Conservation (phyloP, 2,113 vertebrate species). For the Pyrgilauda ruficollis region DNA sequence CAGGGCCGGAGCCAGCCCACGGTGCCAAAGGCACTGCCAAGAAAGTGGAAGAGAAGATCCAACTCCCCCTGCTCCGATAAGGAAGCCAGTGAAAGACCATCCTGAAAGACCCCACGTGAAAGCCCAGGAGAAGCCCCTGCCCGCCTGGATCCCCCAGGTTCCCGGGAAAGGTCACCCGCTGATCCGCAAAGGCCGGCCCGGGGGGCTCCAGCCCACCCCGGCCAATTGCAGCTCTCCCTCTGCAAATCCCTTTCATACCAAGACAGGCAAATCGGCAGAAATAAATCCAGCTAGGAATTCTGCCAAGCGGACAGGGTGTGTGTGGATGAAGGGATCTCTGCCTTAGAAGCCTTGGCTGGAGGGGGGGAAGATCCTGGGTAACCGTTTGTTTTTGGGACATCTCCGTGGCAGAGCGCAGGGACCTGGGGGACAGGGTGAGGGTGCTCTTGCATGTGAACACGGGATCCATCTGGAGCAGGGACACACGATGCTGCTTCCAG, state of each 20-base stretch:
- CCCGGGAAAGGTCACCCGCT: slow-evolving; percentile 12
- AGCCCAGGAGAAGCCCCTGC: neutral
- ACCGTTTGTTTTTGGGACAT: fast-evolving
- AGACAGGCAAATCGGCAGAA: slow-evolving; percentile 55
- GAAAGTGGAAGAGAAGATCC: slow-evolving; percentile 30
- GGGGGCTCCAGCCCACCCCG: neutral
- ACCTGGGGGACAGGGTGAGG: neutral
- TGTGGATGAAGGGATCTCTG: neutral
- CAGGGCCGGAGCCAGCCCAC: neutral
- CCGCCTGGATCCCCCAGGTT: neutral
- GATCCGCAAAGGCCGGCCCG: neutral
- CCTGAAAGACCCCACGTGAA: neutral
- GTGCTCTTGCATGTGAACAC: fast-evolving
- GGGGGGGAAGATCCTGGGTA: neutral
- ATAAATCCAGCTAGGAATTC: slow-evolving; percentile 70
- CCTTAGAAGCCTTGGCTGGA: neutral
- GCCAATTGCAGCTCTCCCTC: slow-evolving; percentile 36
- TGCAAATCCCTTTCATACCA: slow-evolving; percentile 66
- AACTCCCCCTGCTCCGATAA: neutral
- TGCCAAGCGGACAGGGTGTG: slow-evolving; percentile 7
- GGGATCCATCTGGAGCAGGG: neutral
- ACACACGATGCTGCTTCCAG: fast-evolving
- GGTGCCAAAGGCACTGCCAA: slow-evolving; percentile 53
- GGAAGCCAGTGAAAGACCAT: neutral
- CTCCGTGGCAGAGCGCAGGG: fast-evolving